phyloP scores from a whole-genome alignment of 2,113 vertebrate genomes.

The Marcusenius ussheri region DNA sequence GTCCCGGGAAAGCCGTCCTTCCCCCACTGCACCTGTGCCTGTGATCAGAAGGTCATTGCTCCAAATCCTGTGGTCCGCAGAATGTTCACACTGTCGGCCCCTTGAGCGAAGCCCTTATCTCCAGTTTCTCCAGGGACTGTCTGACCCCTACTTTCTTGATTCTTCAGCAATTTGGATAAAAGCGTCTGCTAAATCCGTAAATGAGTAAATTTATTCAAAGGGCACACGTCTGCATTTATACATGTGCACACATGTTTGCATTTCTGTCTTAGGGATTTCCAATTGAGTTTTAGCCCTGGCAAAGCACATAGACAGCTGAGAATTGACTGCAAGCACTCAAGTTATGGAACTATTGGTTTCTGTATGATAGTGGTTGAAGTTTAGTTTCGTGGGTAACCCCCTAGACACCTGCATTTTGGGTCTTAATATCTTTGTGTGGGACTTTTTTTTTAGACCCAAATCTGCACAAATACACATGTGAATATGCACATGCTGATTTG shows the following conservation, averaged over 20 bases:
- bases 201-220: background rate
- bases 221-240: background rate
- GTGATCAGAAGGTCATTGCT: background rate
- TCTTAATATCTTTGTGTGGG: background rate
- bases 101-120: background rate
- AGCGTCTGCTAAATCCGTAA: background rate
- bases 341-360: background rate
- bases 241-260: background rate
- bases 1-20: conserved; percentile 30
- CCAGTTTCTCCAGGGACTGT: background rate
- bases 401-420: background rate
- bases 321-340: background rate
- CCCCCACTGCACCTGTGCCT: background rate
- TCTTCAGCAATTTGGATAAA: background rate
- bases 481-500: background rate
- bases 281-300: background rate
- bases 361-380: background rate
- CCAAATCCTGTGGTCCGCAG: background rate
- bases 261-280: background rate
- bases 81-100: background rate
- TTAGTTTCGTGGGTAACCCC: background rate
- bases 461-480: background rate
- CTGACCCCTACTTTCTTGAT: background rate
- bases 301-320: background rate
- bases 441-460: background rate